Base-by-base conservation (phyloP, 30 jellyfish, hydroid and myxozoan genomes). In the Clytia hemisphaerica region DNA sequence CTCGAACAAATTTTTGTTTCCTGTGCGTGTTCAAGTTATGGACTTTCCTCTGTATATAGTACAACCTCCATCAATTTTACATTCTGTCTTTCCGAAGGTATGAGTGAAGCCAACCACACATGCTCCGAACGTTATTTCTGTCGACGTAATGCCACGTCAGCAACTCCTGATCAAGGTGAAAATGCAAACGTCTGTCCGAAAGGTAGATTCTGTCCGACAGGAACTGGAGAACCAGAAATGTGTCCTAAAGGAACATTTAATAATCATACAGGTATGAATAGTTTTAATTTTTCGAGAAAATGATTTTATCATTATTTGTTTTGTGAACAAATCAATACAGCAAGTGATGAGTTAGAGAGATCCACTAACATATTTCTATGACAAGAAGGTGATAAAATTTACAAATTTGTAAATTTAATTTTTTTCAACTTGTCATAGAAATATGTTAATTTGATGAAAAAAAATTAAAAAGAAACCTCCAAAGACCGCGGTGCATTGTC, bases 101-200 rank as follows among this genome's bases (percentile, higher is more conserved):
- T 91, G 49, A 24, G 83, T 54, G 51, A 66, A 30, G 94, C 99
- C 38, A 82, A 45, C n/a, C 75, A 50, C 31, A 57, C 77, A 10
- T 91, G 99, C 58, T 44, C 82, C 7, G 89, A 72, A 31, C 71
- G 94, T 10, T 91, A 91, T 59, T 91, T 68, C 71, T 91, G 99
- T 60, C 83, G 95, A 14, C 77, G 94, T 19, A 82, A 77, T 72
- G 99, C 99, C 26, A 76, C 92, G 57, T 50, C 83, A 7, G 94
- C 78, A 12, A 78, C 84, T 3, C 99, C 99, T 1, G 57, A 71
- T 37, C 99, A 91, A 78, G 99, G 94, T 7, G 67, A 55, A 10
- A 93, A 82, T 82, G 99, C 99, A 12, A 78, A 82, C 35, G 77
- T 76, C 24, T 91, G 99, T 53, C 99, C 99, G 32, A 77, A 33